Base-by-base conservation (phyloP, 1,140 invertebrate genomes). In the Brachionus plicatilis region DNA sequence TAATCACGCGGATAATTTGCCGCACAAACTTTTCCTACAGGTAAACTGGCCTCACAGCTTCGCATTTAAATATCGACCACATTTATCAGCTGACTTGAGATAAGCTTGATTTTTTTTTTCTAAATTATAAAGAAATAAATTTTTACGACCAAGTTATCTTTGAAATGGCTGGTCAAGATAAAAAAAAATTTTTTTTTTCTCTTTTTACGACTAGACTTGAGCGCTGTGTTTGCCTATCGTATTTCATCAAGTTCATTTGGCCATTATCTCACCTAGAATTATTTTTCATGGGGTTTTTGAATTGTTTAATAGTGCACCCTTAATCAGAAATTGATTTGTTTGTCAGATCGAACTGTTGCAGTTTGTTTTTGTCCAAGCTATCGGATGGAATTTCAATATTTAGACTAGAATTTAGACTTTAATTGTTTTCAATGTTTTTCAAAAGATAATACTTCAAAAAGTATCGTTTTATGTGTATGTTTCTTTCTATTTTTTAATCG, bases 1-100 rank as follows among this genome's bases (percentile, higher is more conserved):
- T 72, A 72, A 72, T 72, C 68, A 72, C 68, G 33, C 68, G 68
- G 68, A 72, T 72, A 72, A 72, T 72, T 72, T 43, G 41, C 68
- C 68, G 43, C 27, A 72, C n/a, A 72, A 20, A 41, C 6, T 72
- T 29, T 72, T 72, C 68, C 68, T 72, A 43, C 68, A 72, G 68
- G 68, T 72, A 72, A 72, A 17, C 29, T 72, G 20, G 41, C 68
- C 68, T 41, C 41, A 43, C 45, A 11, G 68, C 68, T 45, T 20
- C 53, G 53, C 53, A 20, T 27, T 60, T 60, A 60, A 41, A 43
- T 43, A 72, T 43, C 17, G 33, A 41, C 41, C 20, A 72, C 33
- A 43, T 72, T 20, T 72, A 72, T 72, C 68, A 72, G 68, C 68
- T 72, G 68, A 72, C 68, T 72, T 43, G 12, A 72, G 68, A 72